phyloP scores from a whole-genome alignment of 2,888 invertebrate genomes.

The Syrista parreyssii region DNA sequence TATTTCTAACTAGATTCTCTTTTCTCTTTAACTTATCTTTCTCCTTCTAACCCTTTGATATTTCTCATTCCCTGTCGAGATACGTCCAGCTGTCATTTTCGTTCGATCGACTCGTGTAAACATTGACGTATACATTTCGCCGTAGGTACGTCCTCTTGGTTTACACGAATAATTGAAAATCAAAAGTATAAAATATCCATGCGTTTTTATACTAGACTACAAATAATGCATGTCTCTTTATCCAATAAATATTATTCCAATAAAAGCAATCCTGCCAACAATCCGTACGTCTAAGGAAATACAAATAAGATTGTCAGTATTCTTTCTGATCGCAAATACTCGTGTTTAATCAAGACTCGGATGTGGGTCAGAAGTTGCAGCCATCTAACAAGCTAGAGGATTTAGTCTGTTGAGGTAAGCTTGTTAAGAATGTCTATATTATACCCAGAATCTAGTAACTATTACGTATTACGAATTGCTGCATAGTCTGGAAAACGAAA shows the following conservation, averaged over 20 bases:
- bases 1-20: not conserved
- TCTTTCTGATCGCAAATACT: slow-evolving; percentile 22
- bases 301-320: not conserved
- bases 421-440: slow-evolving; percentile 47
- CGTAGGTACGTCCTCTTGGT: not conserved
- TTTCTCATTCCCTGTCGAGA: not conserved
- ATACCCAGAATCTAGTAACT: slow-evolving; percentile 13
- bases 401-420: slow-evolving; percentile 59
- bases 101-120: not conserved
- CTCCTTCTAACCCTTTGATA: no score
- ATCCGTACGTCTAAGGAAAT: not conserved
- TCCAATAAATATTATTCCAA: not conserved
- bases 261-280: not conserved
- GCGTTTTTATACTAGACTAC: not conserved
- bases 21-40: not conserved
- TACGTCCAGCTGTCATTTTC: not conserved
- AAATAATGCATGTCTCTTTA: not conserved
- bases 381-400: slow-evolving; percentile 61
- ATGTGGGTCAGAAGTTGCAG: slow-evolving; percentile 64
- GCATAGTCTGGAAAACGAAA: not conserved
- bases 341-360: slow-evolving; percentile 56
- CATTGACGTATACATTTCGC: not conserved
- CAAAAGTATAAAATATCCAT: not conserved
- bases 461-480: slow-evolving; percentile 7
- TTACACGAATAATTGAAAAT: not conserved